These are phyloP conservation scores for Isaurus tuberculatus DNA, from an alignment of 92 coral and sea anemone species.

Conservation along the genomic window DNA sequence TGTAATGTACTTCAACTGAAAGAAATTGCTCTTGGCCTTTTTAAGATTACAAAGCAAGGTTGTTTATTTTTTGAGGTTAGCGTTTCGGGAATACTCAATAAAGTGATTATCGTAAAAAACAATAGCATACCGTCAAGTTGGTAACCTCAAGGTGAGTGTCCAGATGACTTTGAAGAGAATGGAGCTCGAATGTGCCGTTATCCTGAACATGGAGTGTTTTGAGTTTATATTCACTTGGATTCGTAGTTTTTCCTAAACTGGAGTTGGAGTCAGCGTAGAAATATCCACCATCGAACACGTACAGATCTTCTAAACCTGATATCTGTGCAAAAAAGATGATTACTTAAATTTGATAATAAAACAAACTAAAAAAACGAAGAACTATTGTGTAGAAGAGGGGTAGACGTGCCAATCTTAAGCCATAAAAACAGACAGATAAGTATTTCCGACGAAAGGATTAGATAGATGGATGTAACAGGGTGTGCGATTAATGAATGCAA, in stretches of 20 bases:
- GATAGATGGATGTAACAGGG: no score
- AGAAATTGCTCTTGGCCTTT: no score
- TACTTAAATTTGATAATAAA: no score
- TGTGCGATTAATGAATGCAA: no score
- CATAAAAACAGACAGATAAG: no score
- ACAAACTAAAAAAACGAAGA: no score
- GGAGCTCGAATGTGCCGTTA: slow-evolving; percentile 64
- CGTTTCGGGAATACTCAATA: no score
- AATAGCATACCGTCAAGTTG: slow-evolving; percentile 71
- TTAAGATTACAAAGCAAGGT: neutral
- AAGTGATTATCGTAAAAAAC: no score
- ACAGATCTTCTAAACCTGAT: slow-evolving; percentile 68
- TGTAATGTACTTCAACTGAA: neutral
- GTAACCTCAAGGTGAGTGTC: slow-evolving; percentile 60
- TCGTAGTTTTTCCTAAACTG: slow-evolving; percentile 60
- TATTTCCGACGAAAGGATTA: no score
- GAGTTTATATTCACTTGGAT: slow-evolving; percentile 57
- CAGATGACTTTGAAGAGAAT: slow-evolving; percentile 58
- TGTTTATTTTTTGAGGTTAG: no score
- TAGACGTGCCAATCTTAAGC: no score
- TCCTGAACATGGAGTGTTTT: slow-evolving; percentile 68
- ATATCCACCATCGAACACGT: slow-evolving; percentile 69
- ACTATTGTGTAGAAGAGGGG: neutral
- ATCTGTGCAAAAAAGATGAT: slow-evolving; percentile 35
- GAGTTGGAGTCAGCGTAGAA: slow-evolving; percentile 66